Percentiles rank a stretch among this genome's conserved stretches.
Conservation (phyloP, 92 coral and sea anemone species). For the Scolanthus callimorphus region DNA sequence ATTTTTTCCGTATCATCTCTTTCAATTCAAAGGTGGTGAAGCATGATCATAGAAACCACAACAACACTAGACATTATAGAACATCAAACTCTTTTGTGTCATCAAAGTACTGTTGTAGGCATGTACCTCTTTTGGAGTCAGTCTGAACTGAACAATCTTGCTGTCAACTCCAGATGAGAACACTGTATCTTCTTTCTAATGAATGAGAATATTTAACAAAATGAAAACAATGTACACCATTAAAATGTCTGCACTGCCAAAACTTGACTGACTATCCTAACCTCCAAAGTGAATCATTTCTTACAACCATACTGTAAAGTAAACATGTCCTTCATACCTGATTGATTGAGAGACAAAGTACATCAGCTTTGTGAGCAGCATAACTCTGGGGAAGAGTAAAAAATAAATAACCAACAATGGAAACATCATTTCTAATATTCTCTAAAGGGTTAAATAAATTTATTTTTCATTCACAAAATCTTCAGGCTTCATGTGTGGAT, state of each 20-base stretch:
- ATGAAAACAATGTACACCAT: background rate
- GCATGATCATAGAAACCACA: no score
- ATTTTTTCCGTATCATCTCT: background rate
- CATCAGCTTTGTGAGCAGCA: constrained; percentile 86
- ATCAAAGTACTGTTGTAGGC: no score
- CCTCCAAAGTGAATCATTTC: no score
- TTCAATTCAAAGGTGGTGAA: background rate
- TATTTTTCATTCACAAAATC: no score
- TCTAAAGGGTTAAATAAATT: no score
- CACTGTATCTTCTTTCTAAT: constrained; percentile 78
- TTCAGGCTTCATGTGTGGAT: no score
- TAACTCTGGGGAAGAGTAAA: constrained; percentile 60
- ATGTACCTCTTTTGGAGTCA: constrained; percentile 57
- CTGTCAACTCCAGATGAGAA: constrained; percentile 95
- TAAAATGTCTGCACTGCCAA: background rate
- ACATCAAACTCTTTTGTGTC: no score
- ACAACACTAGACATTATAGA: no score
- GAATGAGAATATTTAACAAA: background rate
- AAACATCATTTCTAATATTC: no score
- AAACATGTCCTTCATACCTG: constrained; percentile 38
- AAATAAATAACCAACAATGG: no score
- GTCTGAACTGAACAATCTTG: constrained; percentile 83
- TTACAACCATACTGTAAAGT: no score
- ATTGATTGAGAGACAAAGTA: constrained; percentile 71
- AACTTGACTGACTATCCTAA: background rate